Percentiles rank a stretch among this genome's conserved stretches.
phyloP scores from a whole-genome alignment of 2,797 vertebrate species.

The Molothrus ater region DNA sequence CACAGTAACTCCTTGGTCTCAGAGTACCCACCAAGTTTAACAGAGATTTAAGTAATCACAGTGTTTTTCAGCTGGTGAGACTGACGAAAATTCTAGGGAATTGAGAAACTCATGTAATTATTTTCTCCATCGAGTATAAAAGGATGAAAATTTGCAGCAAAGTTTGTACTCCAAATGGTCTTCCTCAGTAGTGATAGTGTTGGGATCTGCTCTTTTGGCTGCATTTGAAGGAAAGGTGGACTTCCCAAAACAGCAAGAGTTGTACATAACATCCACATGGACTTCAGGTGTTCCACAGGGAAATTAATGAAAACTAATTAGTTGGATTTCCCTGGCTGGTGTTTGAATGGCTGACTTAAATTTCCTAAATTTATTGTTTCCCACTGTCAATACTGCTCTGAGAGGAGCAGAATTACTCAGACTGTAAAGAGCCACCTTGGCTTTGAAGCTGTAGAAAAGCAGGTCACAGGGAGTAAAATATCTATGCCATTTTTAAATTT shows the following conservation, averaged over 20 bases:
- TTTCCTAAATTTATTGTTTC: not conserved
- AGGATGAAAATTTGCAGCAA: not conserved
- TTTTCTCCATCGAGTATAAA: not conserved
- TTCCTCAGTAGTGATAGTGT: not conserved
- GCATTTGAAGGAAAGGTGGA: not conserved
- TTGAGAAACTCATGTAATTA: not conserved
- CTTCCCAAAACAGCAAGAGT: not conserved
- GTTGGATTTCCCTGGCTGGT: not conserved
- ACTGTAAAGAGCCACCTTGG: not conserved
- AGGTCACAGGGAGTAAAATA: not conserved
- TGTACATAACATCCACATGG: not conserved
- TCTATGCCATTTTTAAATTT: not conserved
- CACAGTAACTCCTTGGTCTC: not conserved
- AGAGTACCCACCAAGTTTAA: not conserved
- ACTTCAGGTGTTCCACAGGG: not conserved
- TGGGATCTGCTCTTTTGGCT: not conserved
- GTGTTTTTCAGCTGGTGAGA: not conserved
- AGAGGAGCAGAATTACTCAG: not conserved
- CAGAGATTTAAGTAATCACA: not conserved
- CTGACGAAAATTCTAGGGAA: not conserved
- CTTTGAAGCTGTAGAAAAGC: not conserved
- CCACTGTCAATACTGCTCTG: not conserved
- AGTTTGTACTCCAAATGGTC: not conserved
- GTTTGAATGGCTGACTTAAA: not conserved
- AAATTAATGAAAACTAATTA: slow-evolving; percentile 25